Evolutionary conservation across 2,888 invertebrate species (phyloP).

Genomic region (Diplolepis rosae): DNA sequence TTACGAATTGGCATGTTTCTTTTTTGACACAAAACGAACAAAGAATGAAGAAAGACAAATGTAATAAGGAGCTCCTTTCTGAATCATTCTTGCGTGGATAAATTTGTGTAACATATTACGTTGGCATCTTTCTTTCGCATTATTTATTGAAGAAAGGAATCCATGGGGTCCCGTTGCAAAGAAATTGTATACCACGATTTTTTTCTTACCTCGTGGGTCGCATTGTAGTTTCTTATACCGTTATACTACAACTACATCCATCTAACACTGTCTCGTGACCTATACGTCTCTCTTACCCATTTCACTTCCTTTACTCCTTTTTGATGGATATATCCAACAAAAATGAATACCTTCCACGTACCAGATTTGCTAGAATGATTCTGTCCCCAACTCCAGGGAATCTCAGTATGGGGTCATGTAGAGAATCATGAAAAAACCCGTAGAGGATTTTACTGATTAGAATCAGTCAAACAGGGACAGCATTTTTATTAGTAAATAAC

Average conservation of each 20-base stretch:
- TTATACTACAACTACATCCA: constrained; percentile 22
- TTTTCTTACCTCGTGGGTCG: background rate
- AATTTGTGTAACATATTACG: constrained; percentile 27
- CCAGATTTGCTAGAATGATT: constrained; percentile 11
- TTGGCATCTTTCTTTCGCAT: constrained; percentile 23
- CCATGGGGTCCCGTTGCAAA: constrained; percentile 10
- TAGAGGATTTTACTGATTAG: too few relatives aligned
- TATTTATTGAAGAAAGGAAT: constrained; percentile 20
- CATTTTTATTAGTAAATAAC: too few relatives aligned
- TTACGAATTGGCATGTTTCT: too few relatives aligned
- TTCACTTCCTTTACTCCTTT: constrained; percentile 7
- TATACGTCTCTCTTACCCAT: constrained; percentile 1
- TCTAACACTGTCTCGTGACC: background rate
- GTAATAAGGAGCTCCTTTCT: background rate
- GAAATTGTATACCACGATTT: constrained; percentile 12
- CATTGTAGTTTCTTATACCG: constrained; percentile 25
- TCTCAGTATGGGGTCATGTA: too few relatives aligned
- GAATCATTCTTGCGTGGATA: constrained; percentile 18
- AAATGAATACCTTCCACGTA: background rate
- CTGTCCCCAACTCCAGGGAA: background rate
- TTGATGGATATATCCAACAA: background rate
- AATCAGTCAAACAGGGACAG: too few relatives aligned
- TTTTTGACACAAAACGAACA: too few relatives aligned
- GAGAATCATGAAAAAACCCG: too few relatives aligned
- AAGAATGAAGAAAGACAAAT: background rate